Evolutionary conservation across 2,797 vertebrate genomes (phyloP), one percentile per base, ranked within the genome.

Genomic region (Lindbergichthys nudifrons): DNA sequence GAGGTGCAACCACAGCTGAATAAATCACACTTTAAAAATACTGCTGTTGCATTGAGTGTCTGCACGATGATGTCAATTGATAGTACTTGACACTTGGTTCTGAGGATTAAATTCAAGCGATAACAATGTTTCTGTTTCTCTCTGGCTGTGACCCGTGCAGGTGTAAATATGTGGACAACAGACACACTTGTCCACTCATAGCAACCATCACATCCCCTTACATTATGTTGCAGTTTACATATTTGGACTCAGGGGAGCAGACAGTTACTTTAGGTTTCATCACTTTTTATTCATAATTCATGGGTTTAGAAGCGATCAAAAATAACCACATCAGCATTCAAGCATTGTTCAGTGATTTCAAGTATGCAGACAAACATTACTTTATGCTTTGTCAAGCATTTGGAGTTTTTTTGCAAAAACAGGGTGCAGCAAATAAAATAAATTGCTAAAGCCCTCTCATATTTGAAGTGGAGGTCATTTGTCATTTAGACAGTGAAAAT

Each of bases 281-380:
- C 87, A 92, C 79, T 83, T 89, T 87, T 85, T 88, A 88, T 84
- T 90, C 80, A 89, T 85, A 89, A 87, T 92, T 87, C 82, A 90
- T 85, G 58, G 54, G 68, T 86, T 86, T 84, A 77, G 78, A 74
- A 76, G 78, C 48, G 3, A 81, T 80, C 64, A 82, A 9, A 90
- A 91, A 88, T 86, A 87, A 79, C 75, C 77, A 87, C 78, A 89
- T 89, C 84, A 86, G 83, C 85, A 90, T 90, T 88, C 83, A 81
- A 90, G 84, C 81, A 68, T 83, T 76, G 39, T 78, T 83, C 79
- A 77, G 62, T 82, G 66, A 82, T 87, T 87, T 75, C 70, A 75
- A 85, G 75, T 71, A 65, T 5, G 59, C 74, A 83, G 75, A 86
- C 78, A 88, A 83, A 90, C 77, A 87, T 82, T 59, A 77, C 73